Evolutionary conservation across 2,888 invertebrate species (phyloP), one percentile per base, ranked within the genome.

Genomic region (Chrysina gloriosa): DNA sequence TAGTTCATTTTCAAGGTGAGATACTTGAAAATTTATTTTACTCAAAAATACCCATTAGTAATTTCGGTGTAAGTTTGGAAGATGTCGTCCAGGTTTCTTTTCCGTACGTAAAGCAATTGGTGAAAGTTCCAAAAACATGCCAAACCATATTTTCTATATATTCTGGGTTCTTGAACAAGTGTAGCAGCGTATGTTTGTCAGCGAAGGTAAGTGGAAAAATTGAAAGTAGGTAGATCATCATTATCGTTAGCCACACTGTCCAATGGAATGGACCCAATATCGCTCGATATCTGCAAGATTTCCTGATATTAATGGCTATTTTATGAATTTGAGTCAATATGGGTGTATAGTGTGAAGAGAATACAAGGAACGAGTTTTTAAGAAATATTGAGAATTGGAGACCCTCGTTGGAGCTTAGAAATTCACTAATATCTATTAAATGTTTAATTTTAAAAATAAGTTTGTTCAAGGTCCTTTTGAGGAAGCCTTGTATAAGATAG

Each of bases 71-170:
- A 19, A 88, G 81, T 79, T 91, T 92, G 50, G 85, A 86, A 1
- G 89, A 89, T 78, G 86, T 89, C 71, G 88, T 89, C 92, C 91
- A 93, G 7, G 92, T 90, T 74, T 89, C 87, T 77, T 86, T 86
- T 0, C 91, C 90, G 76, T 91, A 91, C 0, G 90, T 90, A 75
- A 94, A 92, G 73, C 91, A 90, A 77, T 94, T 94, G 0, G 94
- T 94, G 77, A 93, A 94, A 45, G 93, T 93, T 3, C 93, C 93
- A 76, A 93, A 94, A 64, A 94, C 92, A 77, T 92, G 93, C 93
- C 93, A 94, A 80, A 93, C 93, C 92, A 93, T 93, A 75, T 92
- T 91, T 81, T 92, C 92, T 34, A 93, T 84, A 84, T 92, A 90
- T 56, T 89, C 89, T 67, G 90, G 90, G 73, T 90, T 88, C 39